Base-by-base conservation (phyloP, 2,113 vertebrate species). In the Pongo abelii region DNA sequence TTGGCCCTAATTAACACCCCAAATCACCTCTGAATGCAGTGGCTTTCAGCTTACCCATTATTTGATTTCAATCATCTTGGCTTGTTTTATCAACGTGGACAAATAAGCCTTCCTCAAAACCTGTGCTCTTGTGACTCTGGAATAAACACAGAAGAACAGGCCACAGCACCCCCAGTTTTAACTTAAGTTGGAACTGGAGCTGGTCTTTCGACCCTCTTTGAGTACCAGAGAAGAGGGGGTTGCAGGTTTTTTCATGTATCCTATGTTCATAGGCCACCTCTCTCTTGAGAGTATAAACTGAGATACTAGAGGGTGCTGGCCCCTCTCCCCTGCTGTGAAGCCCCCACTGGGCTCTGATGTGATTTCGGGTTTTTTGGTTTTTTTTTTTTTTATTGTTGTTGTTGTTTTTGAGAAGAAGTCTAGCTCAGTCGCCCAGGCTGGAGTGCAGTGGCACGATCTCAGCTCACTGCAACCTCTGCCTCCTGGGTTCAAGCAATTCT, bases 81-180 rank as follows among this genome's bases (percentile, higher is more conserved):
- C 61, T 48, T 16, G 74, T 22, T 1, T 10, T 23, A 9, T 46
- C 32, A 4, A 0, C 48, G 12, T 2, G 14, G 77, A 35, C 84
- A 35, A 3, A 30, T 0, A 52, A 55, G 81, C 27, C 52, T 40
- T 16, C 23, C 25, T 50, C 72, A 1, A 10, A 22, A 43, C 22
- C 5, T 5, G 35, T 3, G 22, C 20, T 22, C 23, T 7, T 10
- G 2, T 18, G 1, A 46, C 30, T 7, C 23, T 8, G 43, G 35
- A 3, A 67, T 23, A 20, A 35, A 3, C 32, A 1, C 8, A 32
- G 4, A 25, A 52, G 35, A 40, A 11, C 17, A 0, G 0, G 0
- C 46, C 84, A 6, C 23, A 0, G 40, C 35, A 0, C 30, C 11
- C 13, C 61, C 72, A 1, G 9, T 5, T 3, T 2, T 7, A 8